A percentile compares a stretch with the other conserved stretches of the same genome.
These are phyloP conservation scores for Coluber constrictor DNA, from an alignment of 2,797 vertebrate species.

Conservation along the genomic window DNA sequence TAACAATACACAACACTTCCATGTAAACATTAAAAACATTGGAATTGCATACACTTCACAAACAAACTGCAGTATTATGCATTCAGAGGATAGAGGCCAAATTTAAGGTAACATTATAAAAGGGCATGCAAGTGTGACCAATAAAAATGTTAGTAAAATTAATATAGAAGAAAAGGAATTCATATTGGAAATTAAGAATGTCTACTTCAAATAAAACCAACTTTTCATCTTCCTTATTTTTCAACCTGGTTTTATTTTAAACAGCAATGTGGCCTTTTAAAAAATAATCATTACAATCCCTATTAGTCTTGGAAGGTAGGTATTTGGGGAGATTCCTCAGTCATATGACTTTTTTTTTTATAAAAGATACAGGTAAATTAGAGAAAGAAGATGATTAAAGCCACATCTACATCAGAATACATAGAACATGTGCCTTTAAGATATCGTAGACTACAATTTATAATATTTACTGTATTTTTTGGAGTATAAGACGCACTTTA, in stretches of 20 bases:
- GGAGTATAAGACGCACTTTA: too few species aligned
- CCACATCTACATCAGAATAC: background rate
- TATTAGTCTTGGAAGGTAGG: background rate
- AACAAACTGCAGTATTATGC: background rate
- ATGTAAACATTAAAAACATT: conserved; percentile 9
- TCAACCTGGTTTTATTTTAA: conserved; percentile 29
- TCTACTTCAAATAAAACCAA: conserved; percentile 40
- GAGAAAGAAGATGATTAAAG: background rate
- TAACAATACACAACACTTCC: conserved; percentile 34
- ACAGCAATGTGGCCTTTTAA: conserved; percentile 26
- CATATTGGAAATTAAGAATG: conserved; percentile 13
- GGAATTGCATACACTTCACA: background rate
- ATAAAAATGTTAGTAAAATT: background rate
- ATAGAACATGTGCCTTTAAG: background rate
- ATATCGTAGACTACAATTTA: background rate
- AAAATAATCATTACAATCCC: background rate
- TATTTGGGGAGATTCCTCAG: background rate
- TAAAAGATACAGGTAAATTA: background rate
- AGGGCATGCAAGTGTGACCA: conserved; percentile 25
- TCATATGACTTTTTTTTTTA: background rate
- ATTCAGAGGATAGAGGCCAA: conserved; percentile 19
- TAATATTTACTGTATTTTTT: background rate
- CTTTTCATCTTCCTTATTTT: conserved; percentile 19
- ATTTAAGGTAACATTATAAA: conserved; percentile 32
- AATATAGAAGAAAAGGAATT: conserved; percentile 33